Evolutionary conservation across 2,113 vertebrate species (phyloP).

Genomic region (Parus major): DNA sequence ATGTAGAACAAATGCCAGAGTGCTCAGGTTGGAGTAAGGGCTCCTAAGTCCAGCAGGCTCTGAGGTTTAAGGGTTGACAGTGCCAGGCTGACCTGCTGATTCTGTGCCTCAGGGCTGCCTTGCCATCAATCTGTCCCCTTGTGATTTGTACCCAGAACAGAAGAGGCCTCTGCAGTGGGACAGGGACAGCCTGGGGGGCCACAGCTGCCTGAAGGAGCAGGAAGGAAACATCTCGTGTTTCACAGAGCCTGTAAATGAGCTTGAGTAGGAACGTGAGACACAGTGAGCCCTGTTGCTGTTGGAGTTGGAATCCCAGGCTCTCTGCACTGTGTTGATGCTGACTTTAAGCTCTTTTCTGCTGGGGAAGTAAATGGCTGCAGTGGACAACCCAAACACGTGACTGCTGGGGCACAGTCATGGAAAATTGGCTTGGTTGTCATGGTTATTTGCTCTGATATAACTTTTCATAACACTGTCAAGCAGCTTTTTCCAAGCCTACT

Average conservation of each 20-base stretch:
- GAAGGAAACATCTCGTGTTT: neutral
- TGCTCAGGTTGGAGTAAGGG: neutral
- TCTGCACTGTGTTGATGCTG: neutral
- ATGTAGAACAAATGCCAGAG: neutral
- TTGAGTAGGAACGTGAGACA: accelerated
- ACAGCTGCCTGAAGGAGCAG: neutral
- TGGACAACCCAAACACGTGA: neutral
- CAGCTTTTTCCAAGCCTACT: slow-evolving; percentile 35
- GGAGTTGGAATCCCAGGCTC: neutral
- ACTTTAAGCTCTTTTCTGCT: neutral
- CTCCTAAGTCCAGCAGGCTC: neutral
- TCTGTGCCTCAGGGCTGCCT: neutral
- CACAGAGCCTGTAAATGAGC: neutral
- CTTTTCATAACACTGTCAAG: neutral
- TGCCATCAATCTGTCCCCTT: accelerated
- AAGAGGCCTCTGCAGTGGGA: neutral
- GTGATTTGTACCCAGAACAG: neutral
- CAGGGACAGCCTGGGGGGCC: neutral
- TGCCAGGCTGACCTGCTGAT: neutral
- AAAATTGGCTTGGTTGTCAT: slow-evolving; percentile 9
- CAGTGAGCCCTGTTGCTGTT: accelerated
- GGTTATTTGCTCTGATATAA: slow-evolving; percentile 48
- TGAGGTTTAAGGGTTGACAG: neutral
- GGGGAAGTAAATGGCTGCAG: neutral
- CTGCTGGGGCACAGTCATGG: neutral